phyloP scores from a whole-genome alignment of 2,113 vertebrate species.

The Tinamus guttatus region DNA sequence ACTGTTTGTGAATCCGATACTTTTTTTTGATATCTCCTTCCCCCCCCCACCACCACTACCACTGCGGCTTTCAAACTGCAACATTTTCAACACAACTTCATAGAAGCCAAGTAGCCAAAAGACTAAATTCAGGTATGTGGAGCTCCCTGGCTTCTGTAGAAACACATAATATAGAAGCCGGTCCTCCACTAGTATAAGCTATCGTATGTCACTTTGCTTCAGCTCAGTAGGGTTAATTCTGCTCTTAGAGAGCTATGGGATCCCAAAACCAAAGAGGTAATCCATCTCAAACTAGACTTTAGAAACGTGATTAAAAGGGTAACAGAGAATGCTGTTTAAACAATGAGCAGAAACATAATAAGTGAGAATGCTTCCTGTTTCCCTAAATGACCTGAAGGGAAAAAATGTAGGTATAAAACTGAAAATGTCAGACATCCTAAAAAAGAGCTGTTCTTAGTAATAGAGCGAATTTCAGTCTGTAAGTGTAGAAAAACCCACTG shows the following conservation, averaged over 20 bases:
- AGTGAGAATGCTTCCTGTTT: conserved; percentile 40
- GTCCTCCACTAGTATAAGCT: neutral
- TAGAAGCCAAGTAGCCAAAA: too few relatives aligned
- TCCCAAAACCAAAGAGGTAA: neutral
- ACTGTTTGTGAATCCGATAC: too few relatives aligned
- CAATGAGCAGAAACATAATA: conserved; percentile 29
- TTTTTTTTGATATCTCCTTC: too few relatives aligned
- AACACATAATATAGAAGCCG: neutral
- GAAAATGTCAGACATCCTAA: neutral
- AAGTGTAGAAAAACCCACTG: neutral
- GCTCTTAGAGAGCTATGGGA: neutral
- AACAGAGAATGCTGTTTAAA: neutral
- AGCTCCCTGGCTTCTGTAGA: neutral
- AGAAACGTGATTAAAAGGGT: neutral
- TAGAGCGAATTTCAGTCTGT: neutral
- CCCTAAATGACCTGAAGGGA: neutral
- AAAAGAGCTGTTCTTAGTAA: neutral
- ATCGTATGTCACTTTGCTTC: neutral
- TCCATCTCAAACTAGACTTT: neutral
- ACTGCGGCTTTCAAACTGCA: too few relatives aligned
- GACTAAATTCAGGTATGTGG: neutral
- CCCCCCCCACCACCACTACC: too few relatives aligned
- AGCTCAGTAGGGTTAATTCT: neutral
- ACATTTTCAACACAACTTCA: too few relatives aligned
- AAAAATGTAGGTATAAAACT: neutral